These are phyloP conservation scores for Myotis pilosus DNA, from an alignment of 2,797 vertebrate genomes.

Conservation along the genomic window DNA sequence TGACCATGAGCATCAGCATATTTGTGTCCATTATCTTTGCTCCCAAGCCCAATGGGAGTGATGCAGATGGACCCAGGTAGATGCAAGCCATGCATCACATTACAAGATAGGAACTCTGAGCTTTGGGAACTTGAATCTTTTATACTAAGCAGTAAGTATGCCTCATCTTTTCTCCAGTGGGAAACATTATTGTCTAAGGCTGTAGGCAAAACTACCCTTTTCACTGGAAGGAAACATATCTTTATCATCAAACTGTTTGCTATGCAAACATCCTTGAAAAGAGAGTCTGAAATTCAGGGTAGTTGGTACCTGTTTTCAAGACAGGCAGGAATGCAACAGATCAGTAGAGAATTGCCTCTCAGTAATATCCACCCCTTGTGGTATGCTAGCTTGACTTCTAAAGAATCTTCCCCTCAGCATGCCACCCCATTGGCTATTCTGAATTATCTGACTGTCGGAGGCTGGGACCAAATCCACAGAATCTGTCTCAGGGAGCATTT, in stretches of 20 bases:
- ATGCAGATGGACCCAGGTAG: neutral
- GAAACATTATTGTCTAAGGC: neutral
- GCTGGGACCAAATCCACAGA: neutral
- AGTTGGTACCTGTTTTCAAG: neutral
- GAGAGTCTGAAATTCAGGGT: neutral
- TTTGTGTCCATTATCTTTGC: neutral
- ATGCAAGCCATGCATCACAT: neutral
- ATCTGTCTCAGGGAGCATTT: neutral
- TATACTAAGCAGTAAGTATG: neutral
- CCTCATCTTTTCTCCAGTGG: neutral
- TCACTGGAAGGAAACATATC: neutral
- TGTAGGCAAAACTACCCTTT: neutral
- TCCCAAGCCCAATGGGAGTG: neutral
- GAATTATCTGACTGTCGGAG: neutral
- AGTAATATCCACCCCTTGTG: neutral
- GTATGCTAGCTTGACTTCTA: neutral
- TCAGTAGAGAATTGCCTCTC: neutral
- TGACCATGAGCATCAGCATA: neutral
- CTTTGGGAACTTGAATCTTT: neutral
- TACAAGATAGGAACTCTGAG: neutral
- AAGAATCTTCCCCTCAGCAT: neutral
- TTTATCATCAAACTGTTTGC: neutral
- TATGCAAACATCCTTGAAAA: conserved; percentile 26
- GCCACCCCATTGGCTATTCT: neutral
- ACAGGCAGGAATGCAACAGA: neutral